Conservation (phyloP, 1,140 invertebrate species). For the Colletes gigas region DNA sequence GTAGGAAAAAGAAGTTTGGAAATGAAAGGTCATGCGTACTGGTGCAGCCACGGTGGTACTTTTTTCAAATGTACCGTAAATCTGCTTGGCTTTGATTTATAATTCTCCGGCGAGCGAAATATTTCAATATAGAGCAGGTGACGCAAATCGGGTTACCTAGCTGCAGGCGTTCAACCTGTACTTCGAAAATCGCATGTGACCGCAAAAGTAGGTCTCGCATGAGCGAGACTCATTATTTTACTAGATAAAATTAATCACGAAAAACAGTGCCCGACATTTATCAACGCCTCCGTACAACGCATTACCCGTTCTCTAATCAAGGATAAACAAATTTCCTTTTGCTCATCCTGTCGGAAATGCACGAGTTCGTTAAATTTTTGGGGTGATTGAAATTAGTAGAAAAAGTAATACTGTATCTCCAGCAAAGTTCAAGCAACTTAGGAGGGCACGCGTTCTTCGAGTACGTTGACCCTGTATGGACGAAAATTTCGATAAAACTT, state of each 20-base stretch:
- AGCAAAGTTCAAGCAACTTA: too few species aligned
- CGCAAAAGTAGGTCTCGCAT: conserved; percentile 22
- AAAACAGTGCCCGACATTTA: background rate
- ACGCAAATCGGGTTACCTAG: conserved; percentile 24
- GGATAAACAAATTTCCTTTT: too few species aligned
- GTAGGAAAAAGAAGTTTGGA: background rate
- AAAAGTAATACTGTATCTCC: too few species aligned
- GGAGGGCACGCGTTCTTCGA: too few species aligned
- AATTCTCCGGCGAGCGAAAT: background rate
- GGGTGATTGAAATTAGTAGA: too few species aligned
- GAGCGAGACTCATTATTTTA: conserved; percentile 13
- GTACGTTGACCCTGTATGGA: too few species aligned
- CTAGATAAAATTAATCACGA: conserved; percentile 10
- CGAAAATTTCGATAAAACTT: too few species aligned
- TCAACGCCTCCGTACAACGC: background rate
- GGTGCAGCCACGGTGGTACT: too few species aligned
- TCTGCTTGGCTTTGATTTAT: background rate
- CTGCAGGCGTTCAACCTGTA: background rate
- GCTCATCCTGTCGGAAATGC: too few species aligned
- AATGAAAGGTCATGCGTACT: too few species aligned
- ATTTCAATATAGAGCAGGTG: background rate
- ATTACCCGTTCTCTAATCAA: too few species aligned
- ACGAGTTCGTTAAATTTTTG: too few species aligned
- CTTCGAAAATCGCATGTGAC: conserved; percentile 19
- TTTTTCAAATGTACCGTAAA: background rate